Evolutionary conservation across 2,797 vertebrate species (phyloP).

Genomic region (Pseudochirops corinnae): DNA sequence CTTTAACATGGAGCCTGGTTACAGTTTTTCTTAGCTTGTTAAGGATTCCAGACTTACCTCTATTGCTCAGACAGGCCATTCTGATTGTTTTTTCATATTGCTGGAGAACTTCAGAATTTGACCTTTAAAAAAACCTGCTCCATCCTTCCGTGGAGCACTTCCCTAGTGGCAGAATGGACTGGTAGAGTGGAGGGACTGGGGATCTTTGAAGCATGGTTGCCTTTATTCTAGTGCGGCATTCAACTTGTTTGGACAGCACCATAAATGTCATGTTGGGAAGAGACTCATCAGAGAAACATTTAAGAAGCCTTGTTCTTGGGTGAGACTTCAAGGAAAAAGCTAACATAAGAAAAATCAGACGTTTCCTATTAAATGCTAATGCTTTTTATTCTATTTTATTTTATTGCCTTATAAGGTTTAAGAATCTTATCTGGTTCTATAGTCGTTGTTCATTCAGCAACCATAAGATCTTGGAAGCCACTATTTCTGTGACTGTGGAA

Average conservation of each 20-base stretch:
- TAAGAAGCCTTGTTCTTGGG: neutral
- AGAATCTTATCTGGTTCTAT: constrained; percentile 21
- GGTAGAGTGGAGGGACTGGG: neutral
- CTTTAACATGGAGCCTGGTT: neutral
- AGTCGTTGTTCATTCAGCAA: constrained; percentile 47
- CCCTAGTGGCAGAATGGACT: neutral
- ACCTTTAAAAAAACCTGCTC: neutral
- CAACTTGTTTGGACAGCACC: neutral
- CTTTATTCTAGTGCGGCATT: neutral
- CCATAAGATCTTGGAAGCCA: constrained; percentile 29
- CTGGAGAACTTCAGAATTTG: neutral
- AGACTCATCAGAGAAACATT: constrained; percentile 19
- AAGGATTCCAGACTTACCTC: neutral
- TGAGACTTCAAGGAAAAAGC: constrained; percentile 29
- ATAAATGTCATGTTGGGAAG: constrained; percentile 8
- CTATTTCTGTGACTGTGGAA: constrained; percentile 40
- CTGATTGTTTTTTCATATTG: neutral
- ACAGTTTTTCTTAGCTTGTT: neutral
- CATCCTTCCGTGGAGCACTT: neutral
- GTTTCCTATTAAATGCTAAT: constrained; percentile 27
- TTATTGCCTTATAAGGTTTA: constrained; percentile 32
- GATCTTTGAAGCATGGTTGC: neutral
- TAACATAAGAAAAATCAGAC: neutral
- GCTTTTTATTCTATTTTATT: constrained; percentile 15
- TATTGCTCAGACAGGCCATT: neutral